These are phyloP conservation scores for Beaufortia kweichowensis DNA, from an alignment of 2,113 vertebrate species.

Conservation along the genomic window DNA sequence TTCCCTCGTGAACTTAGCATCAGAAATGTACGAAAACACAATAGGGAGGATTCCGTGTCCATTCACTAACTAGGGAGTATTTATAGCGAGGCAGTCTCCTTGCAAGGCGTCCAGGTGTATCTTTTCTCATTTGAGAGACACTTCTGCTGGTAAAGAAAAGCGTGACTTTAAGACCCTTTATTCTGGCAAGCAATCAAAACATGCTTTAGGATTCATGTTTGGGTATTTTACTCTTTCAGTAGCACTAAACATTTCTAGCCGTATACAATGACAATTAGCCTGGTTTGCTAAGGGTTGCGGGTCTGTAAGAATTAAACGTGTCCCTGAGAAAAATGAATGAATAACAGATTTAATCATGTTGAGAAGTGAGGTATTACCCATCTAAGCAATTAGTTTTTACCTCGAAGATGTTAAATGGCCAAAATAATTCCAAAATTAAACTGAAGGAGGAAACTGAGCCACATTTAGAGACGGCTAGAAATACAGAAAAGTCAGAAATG, in stretches of 20 bases:
- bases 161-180: slow-evolving; percentile 13
- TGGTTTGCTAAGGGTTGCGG: neutral
- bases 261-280: slow-evolving; percentile 3
- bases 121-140: slow-evolving; percentile 28
- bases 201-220: slow-evolving; percentile 4
- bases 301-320: too few relatives aligned
- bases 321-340: too few relatives aligned
- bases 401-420: too few relatives aligned
- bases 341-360: too few relatives aligned
- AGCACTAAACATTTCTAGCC: neutral
- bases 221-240: neutral
- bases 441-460: too few relatives aligned
- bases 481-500: neutral
- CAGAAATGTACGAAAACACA: slow-evolving; percentile 61
- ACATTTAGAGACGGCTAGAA: too few relatives aligned
- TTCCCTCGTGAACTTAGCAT: slow-evolving; percentile 54
- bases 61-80: slow-evolving; percentile 25
- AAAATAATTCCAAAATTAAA: too few relatives aligned
- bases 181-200: slow-evolving; percentile 23
- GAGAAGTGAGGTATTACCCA: too few relatives aligned
- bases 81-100: slow-evolving; percentile 48
- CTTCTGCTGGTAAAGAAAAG: slow-evolving; percentile 23
- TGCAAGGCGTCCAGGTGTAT: slow-evolving; percentile 43
- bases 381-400: too few relatives aligned
- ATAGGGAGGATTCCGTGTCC: neutral